Percentiles rank a stretch among this genome's conserved stretches.
Conservation (phyloP, 2,888 invertebrate species). For the Agrilus mali region DNA sequence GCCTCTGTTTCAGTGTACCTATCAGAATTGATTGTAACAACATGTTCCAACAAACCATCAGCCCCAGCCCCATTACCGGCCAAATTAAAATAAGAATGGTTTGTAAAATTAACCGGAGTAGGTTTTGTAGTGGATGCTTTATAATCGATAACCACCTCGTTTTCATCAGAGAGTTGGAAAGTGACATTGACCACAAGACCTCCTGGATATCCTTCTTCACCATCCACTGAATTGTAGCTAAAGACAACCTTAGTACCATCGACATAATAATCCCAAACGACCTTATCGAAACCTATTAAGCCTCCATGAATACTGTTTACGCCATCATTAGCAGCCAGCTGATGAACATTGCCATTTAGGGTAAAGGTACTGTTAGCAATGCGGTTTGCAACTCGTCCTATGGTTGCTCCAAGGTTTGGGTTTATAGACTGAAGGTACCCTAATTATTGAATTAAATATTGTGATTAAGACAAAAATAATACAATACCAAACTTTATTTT, state of each 20-base stretch:
- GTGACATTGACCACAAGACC: constrained; percentile 55
- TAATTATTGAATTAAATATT: constrained; percentile 23
- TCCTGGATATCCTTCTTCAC: constrained; percentile 85
- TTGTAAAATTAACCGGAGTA: constrained; percentile 77
- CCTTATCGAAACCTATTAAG: constrained; percentile 68
- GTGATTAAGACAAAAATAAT: too few species aligned
- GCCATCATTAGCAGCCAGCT: constrained; percentile 59
- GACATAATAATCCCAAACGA: constrained; percentile 55
- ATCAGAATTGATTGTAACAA: constrained; percentile 62
- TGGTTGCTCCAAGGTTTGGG: constrained; percentile 77
- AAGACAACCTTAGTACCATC: constrained; percentile 52
- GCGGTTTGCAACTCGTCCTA: constrained; percentile 79
- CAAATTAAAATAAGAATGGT: constrained; percentile 84
- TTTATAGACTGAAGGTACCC: constrained; percentile 56
- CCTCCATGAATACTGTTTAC: constrained; percentile 76
- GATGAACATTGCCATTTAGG: constrained; percentile 53
- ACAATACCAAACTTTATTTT: too few species aligned
- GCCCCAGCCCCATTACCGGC: constrained; percentile 73
- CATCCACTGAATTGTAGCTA: constrained; percentile 62
- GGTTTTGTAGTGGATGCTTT: constrained; percentile 62
- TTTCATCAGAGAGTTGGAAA: constrained; percentile 60
- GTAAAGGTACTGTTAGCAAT: constrained; percentile 59
- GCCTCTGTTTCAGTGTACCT: constrained; percentile 60
- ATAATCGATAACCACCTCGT: constrained; percentile 63
- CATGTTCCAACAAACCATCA: constrained; percentile 53